Base-by-base conservation (phyloP, 2,113 vertebrate genomes). In the Anguilla japonica region DNA sequence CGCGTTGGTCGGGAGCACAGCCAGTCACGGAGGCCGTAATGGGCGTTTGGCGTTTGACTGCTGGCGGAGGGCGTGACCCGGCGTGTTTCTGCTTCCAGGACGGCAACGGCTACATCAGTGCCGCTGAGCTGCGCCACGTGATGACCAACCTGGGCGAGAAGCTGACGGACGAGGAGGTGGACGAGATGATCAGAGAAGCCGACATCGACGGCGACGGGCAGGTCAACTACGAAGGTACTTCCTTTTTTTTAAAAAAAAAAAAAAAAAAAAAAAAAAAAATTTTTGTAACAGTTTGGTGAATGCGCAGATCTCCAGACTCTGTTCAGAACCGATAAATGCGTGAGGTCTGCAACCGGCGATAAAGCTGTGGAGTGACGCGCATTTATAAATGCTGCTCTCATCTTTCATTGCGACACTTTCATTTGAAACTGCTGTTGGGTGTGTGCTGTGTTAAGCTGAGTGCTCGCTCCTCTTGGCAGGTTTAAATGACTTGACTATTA, bases 121-220 rank as follows among this genome's bases (percentile, higher is more conserved):
- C 97, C 92, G 97, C 97, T 92, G 97, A 97, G 88, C 95, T 98
- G 91, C 97, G 97, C 91, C 97, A 98, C 89, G 97, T 98, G 92
- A 98, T 98, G 97, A 98, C 97, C 95, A 98, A 98, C 94, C 95
- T 98, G 88, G 97, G 97, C 15, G 97, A 98, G 93, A 98, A 98
- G 93, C 93, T 98, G 94, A 98, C 97, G 92, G 97, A 97, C 90
- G 97, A 98, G 93, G 96, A 98, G 92, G 97, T 97, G 88, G 97
- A 97, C 91, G 97, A 98, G 91, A 98, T 98, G 97, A 98, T 98
- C 95, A 97, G 97, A 95, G 97, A 98, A 97, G 97, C 97, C 95
- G 97, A 98, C 93, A 97, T 98, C 91, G 97, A 98, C 93, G 97
- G 97, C 86, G 97, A 98, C 89, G 97, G 97, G 92, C 97, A 98